Evolutionary conservation across 1,140 invertebrate genomes (phyloP), one percentile per base, ranked within the genome.

Genomic region (Drosophila melanica): DNA sequence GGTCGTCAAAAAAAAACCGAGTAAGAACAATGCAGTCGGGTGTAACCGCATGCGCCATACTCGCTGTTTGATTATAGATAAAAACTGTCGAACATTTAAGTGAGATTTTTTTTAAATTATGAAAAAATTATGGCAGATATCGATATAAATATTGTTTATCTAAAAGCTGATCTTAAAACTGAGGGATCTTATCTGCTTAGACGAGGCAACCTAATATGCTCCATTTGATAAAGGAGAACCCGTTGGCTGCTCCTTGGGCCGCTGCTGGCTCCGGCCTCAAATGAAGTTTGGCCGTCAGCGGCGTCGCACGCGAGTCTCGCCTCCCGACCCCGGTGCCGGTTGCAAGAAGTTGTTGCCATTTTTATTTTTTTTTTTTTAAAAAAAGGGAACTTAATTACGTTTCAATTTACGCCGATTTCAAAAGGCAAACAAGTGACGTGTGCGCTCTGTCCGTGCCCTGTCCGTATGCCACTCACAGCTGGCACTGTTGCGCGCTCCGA

Each of bases 331-430:
- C 50, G 33, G n/a, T 16, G 39, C 20, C 9, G 18, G 23, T 23
- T 23, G 20, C 1, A 58, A 64, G n/a, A 57, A 50, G 14, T 53
- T 9, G 14, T 53, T 9, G 9, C 9, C 4, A 35, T 35, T 55
- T 55, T 50, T 33, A n/a, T n/a, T n/a, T n/a, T n/a, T n/a, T n/a
- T n/a, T n/a, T n/a, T n/a, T n/a, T n/a, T n/a, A n/a, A 50, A 27
- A 51, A 63, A 57, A 62, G 62, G 62, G 71, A 87, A 89, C 80
- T 89, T 89, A 89, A 89, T 89, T 89, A 78, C 84, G 84, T 89
- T 84, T 89, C 84, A 89, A 89, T 89, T 89, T 87, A 67, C 53
- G 37, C 18, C 41, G 23, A n/a, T 4, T 4, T 1, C 8, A 51
- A 30, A 16, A 2, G 4, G 18, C 8, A 12, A 12, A 27, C 20